Conservation (phyloP, 92 coral and sea anemone species). For the Pocillopora grandis region DNA sequence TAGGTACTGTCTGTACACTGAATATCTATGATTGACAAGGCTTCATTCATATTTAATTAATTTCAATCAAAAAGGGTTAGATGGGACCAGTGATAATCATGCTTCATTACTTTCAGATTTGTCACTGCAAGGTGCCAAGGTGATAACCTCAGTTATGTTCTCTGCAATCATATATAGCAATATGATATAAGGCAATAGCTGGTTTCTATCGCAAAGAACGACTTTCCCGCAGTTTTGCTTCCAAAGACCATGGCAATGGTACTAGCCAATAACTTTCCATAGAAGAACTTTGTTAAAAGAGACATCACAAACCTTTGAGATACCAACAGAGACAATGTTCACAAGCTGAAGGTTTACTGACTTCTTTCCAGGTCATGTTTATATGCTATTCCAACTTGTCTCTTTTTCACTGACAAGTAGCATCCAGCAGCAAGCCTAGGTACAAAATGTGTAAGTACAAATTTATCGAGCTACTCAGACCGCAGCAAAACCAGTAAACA, state of each 20-base stretch:
- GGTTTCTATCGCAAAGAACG: slow-evolving; percentile 41
- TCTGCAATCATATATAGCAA: slow-evolving; percentile 35
- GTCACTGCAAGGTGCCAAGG: slow-evolving; percentile 49
- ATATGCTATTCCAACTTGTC: too few species aligned
- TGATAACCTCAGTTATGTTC: slow-evolving; percentile 46
- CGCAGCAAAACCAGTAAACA: too few species aligned
- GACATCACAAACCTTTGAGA: slow-evolving; percentile 26
- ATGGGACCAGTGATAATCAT: slow-evolving; percentile 18
- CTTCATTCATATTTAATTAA: background rate
- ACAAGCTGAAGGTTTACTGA: slow-evolving; percentile 42
- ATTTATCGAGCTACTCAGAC: too few species aligned
- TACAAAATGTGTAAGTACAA: too few species aligned
- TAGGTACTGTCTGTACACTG: background rate
- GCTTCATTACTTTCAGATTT: slow-evolving; percentile 32
- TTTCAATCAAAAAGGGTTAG: background rate
- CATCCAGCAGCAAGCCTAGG: too few species aligned
- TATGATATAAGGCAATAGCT: slow-evolving; percentile 41
- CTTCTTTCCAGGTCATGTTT: background rate
- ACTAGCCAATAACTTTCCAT: slow-evolving; percentile 36
- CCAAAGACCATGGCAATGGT: slow-evolving; percentile 36
- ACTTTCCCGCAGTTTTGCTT: slow-evolving; percentile 19
- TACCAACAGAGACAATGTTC: slow-evolving; percentile 30
- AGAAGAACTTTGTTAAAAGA: slow-evolving; percentile 24
- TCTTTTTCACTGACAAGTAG: too few species aligned
- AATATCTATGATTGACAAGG: too few species aligned